Conservation (phyloP, 2,797 vertebrate species). For the Protonibea diacanthus region DNA sequence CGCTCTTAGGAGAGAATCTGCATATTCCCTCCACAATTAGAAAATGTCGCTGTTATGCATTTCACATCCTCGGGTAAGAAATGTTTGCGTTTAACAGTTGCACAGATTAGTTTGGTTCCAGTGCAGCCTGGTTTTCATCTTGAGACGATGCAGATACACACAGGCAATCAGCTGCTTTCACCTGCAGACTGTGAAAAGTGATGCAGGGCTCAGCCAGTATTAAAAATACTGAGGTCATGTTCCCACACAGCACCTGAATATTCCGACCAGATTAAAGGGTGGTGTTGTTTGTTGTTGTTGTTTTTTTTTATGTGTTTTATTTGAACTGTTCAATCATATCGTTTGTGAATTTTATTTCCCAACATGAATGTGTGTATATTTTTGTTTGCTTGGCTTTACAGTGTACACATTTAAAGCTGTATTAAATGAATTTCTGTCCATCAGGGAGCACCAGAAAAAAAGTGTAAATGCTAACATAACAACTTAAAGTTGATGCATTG, state of each 20-base stretch:
- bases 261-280: not conserved
- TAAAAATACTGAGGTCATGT: not conserved
- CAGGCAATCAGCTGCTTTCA: not conserved
- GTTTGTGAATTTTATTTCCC: too few species aligned
- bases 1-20: conserved; percentile 32
- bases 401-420: not conserved
- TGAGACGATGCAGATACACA: conserved; percentile 9
- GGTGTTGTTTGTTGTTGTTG: not conserved
- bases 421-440: not conserved
- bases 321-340: not conserved
- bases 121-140: conserved; percentile 5
- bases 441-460: not conserved
- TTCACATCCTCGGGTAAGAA: conserved; percentile 33
- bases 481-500: not conserved
- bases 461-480: not conserved
- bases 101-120: conserved; percentile 33
- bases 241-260: not conserved
- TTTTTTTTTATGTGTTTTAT: not conserved
- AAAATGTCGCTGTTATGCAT: conserved; percentile 45
- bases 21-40: conserved; percentile 49
- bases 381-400: not conserved
- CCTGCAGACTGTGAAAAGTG: not conserved
- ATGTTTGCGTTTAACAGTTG: conserved; percentile 33
- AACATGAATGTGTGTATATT: not conserved
- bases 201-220: not conserved